Evolutionary conservation across 2,113 vertebrate genomes (phyloP).

Genomic region (Urocitellus parryii): DNA sequence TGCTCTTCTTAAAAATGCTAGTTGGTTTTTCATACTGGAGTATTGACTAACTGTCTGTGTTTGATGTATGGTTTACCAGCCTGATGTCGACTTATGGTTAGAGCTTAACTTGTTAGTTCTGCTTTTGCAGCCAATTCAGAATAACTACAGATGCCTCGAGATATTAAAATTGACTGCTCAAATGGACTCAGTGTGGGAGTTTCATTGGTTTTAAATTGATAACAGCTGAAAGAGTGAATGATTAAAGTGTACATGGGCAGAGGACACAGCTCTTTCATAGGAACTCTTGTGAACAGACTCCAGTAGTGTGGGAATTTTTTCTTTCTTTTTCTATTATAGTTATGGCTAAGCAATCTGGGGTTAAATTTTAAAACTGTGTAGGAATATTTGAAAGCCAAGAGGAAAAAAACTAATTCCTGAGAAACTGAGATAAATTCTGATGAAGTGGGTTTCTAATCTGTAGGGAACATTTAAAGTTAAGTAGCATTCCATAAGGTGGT

Average conservation of each 20-base stretch:
- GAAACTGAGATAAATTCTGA: slow-evolving; percentile 88
- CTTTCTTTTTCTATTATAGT: slow-evolving; percentile 87
- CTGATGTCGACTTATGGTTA: slow-evolving; percentile 95
- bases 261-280: slow-evolving; percentile 89
- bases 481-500: slow-evolving; percentile 90
- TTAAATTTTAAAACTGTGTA: slow-evolving; percentile 89
- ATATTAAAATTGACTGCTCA: slow-evolving; percentile 96
- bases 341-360: slow-evolving; percentile 88
- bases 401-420: slow-evolving; percentile 86
- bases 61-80: slow-evolving; percentile 95
- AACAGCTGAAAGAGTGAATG: slow-evolving; percentile 92
- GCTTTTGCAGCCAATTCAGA: slow-evolving; percentile 94
- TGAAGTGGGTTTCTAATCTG: slow-evolving; percentile 87
- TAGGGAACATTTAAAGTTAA: slow-evolving; percentile 89
- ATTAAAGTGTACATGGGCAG: slow-evolving; percentile 91
- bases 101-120: slow-evolving; percentile 99
- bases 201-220: slow-evolving; percentile 95
- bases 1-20: slow-evolving; percentile 93
- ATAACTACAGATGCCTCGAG: slow-evolving; percentile 95
- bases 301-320: slow-evolving; percentile 87
- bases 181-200: slow-evolving; percentile 93
- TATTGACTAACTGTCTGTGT: slow-evolving; percentile 96
- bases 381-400: slow-evolving; percentile 87
- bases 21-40: slow-evolving; percentile 95
- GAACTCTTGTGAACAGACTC: slow-evolving; percentile 86